phyloP scores from a whole-genome alignment of 2,113 vertebrate genomes.

The Meles meles region DNA sequence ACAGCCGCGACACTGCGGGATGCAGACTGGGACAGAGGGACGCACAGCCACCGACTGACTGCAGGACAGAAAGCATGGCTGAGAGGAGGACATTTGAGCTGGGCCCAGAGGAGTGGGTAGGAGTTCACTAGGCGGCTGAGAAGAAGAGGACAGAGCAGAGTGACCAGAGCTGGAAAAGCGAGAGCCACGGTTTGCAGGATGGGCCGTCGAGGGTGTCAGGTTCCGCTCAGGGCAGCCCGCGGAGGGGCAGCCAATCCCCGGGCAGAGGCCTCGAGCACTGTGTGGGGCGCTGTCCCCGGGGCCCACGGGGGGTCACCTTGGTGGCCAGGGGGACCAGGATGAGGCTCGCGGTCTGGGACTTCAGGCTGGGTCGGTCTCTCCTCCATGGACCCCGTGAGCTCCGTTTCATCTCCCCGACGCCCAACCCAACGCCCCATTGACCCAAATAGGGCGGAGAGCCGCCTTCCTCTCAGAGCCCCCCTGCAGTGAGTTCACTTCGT shows the following conservation, averaged over 20 bases:
- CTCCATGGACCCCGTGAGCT: not conserved
- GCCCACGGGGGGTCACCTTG: not conserved
- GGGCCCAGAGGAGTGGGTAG: not conserved
- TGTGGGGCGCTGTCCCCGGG: not conserved
- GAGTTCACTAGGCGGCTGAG: not conserved
- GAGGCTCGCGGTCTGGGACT: not conserved
- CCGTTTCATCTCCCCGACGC: not conserved
- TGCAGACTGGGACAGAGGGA: not conserved
- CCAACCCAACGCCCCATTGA: not conserved
- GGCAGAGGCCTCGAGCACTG: not conserved
- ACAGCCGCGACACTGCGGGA: not conserved
- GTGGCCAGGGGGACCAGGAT: not conserved
- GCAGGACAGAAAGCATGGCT: not conserved
- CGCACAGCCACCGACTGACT: not conserved
- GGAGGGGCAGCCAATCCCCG: not conserved
- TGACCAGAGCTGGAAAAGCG: not conserved
- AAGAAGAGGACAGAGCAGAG: not conserved
- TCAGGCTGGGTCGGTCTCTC: not conserved
- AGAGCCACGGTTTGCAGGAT: not conserved
- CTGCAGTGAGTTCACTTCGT: not conserved
- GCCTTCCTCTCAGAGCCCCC: not conserved
- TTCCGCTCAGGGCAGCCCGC: not conserved
- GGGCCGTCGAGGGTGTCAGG: accelerated
- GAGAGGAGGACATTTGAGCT: not conserved
- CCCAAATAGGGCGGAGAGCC: accelerated